phyloP scores from a whole-genome alignment of 2,888 invertebrate genomes.

The Bimastos eiseni region DNA sequence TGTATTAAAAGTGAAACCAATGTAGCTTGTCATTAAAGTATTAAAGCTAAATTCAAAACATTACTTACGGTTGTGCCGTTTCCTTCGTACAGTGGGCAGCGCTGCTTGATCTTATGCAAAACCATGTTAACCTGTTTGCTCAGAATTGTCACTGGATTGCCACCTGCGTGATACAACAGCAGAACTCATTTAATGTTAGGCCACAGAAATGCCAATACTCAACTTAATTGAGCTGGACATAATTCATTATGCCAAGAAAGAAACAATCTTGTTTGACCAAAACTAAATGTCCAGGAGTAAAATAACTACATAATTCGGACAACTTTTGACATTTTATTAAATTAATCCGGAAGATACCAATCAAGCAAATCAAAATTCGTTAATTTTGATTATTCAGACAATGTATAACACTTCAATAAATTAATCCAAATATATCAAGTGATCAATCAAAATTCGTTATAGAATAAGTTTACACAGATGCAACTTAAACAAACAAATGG shows the following conservation, averaged over 20 bases:
- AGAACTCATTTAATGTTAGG: background rate
- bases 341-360: too few species aligned
- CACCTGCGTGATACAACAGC: constrained; percentile 63
- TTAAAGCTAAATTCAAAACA: background rate
- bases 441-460: too few species aligned
- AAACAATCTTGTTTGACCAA: background rate
- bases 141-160: constrained; percentile 92
- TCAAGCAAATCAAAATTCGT: too few species aligned
- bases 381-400: too few species aligned
- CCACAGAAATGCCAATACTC: too few species aligned
- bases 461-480: too few species aligned
- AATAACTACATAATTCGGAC: background rate
- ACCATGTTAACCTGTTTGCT: constrained; percentile 96
- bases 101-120: constrained; percentile 88
- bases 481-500: too few species aligned
- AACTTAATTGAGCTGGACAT: background rate
- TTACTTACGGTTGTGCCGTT: constrained; percentile 80
- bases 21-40: too few species aligned
- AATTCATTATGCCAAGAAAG: background rate
- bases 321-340: background rate
- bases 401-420: too few species aligned
- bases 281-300: background rate
- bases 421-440: too few species aligned
- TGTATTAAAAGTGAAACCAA: too few species aligned
- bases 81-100: constrained; percentile 92